Conservation (phyloP, 2,113 vertebrate genomes). For the Microcebus griseorufus region DNA sequence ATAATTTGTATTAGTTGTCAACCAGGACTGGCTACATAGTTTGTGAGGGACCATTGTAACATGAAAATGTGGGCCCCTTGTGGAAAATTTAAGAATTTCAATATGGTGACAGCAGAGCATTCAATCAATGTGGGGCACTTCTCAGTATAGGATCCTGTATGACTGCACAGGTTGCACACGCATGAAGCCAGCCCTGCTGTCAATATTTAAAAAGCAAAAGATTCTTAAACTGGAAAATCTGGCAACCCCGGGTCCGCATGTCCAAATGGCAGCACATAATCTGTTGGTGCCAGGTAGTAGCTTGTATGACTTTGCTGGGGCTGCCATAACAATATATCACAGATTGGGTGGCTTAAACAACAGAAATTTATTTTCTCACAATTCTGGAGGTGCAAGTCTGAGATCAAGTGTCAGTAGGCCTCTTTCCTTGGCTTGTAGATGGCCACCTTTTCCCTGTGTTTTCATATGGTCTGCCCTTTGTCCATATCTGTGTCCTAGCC, state of each 20-base stretch:
- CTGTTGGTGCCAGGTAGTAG: background rate
- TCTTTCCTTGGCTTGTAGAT: background rate
- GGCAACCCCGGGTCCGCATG: background rate
- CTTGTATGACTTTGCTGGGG: background rate
- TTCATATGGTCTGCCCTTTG: background rate
- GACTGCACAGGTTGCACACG: background rate
- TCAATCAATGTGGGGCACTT: background rate
- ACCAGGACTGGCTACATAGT: background rate
- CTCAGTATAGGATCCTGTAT: background rate
- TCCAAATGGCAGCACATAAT: background rate
- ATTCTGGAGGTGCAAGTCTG: background rate
- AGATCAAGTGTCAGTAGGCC: background rate
- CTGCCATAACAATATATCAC: background rate
- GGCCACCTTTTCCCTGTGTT: background rate
- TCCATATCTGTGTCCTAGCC: background rate
- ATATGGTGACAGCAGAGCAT: background rate
- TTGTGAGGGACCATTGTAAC: background rate
- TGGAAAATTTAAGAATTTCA: background rate
- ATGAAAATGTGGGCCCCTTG: background rate
- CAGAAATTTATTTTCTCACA: background rate
- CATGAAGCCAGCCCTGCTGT: background rate
- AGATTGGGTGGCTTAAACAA: background rate
- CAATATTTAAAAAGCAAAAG: background rate
- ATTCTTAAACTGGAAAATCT: background rate
- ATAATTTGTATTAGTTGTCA: background rate